phyloP scores from a whole-genome alignment of 2,797 vertebrate genomes.

The Miichthys miiuy region DNA sequence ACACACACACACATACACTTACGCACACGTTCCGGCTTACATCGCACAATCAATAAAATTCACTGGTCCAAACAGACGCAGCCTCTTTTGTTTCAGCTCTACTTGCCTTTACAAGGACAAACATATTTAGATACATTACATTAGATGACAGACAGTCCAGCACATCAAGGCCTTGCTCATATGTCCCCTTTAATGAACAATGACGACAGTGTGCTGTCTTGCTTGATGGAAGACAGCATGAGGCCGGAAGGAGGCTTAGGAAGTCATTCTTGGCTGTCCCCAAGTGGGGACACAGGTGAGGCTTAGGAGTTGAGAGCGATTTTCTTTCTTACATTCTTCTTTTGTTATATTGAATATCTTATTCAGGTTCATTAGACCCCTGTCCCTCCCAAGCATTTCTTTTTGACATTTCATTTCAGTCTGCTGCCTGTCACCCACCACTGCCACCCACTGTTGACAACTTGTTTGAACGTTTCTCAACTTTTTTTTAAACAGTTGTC shows the following conservation, averaged over 20 bases:
- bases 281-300: not conserved
- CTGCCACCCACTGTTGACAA: not conserved
- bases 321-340: not conserved
- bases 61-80: constrained; percentile 49
- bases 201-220: constrained; percentile 61
- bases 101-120: constrained; percentile 66
- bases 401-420: constrained; percentile 23
- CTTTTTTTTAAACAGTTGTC: constrained; percentile 20
- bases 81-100: constrained; percentile 59
- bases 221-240: constrained; percentile 48
- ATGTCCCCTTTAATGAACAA: constrained; percentile 63
- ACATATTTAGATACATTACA: constrained; percentile 70
- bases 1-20: not conserved
- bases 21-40: constrained; percentile 2
- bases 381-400: not conserved
- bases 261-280: constrained; percentile 5
- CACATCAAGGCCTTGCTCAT: constrained; percentile 66
- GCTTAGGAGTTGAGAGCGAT: constrained; percentile 13
- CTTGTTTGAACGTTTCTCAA: not conserved
- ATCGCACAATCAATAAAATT: constrained; percentile 60
- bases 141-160: constrained; percentile 55
- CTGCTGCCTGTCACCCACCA: not conserved
- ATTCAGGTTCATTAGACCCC: constrained; percentile 13
- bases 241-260: constrained; percentile 14
- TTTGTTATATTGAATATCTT: not conserved